These are phyloP conservation scores for Phrynocephalus forsythii DNA, from an alignment of 2,797 vertebrate genomes.

Conservation along the genomic window DNA sequence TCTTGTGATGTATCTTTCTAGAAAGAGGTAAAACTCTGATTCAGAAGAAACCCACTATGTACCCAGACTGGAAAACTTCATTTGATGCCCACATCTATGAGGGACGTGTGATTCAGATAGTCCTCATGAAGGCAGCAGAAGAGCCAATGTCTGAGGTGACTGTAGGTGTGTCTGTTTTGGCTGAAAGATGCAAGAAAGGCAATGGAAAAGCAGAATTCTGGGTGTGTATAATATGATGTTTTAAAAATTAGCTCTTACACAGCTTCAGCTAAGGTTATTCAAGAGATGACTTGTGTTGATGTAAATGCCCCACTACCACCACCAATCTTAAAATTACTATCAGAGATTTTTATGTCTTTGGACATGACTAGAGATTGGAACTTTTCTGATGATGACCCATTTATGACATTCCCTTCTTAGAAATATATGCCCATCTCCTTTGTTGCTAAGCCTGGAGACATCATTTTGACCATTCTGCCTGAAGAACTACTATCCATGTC, in stretches of 20 bases:
- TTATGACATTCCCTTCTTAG: background rate
- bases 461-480: background rate
- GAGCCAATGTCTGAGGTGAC: constrained; percentile 91
- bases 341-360: background rate
- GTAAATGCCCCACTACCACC: background rate
- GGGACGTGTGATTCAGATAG: constrained; percentile 92
- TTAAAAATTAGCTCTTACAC: too few relatives aligned
- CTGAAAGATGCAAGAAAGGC: constrained; percentile 92
- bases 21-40: constrained; percentile 94
- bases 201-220: constrained; percentile 89
- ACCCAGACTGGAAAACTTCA: constrained; percentile 89
- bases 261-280: background rate
- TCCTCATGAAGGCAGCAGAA: constrained; percentile 91
- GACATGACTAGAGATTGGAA: background rate
- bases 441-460: background rate
- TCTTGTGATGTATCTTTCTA: constrained; percentile 63
- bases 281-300: background rate
- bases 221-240: constrained; percentile 74
- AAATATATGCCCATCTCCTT: background rate
- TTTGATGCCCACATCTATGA: constrained; percentile 96
- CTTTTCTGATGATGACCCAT: background rate
- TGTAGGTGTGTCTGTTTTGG: constrained; percentile 88
- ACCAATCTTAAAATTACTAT: background rate
- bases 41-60: constrained; percentile 96
- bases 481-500: too few relatives aligned